A percentile compares a stretch with the other conserved stretches of the same genome.
These are phyloP conservation scores for Antechinus stuartii DNA, from an alignment of 2,113 vertebrate species.

Conservation along the genomic window DNA sequence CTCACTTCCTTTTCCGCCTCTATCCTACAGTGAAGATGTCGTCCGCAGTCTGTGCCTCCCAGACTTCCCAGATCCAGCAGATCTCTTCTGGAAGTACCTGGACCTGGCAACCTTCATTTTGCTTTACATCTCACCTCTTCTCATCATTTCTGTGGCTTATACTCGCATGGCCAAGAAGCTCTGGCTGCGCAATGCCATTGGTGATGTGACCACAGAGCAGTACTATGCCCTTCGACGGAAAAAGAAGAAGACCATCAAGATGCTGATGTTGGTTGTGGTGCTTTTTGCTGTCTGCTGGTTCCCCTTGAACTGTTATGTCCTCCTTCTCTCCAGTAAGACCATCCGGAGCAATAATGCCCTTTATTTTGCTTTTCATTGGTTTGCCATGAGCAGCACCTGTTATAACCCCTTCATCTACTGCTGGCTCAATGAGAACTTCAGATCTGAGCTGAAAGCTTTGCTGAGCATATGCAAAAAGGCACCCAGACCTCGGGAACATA, in stretches of 20 bases:
- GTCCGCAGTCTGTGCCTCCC: conserved; percentile 93
- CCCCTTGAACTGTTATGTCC: conserved; percentile 95
- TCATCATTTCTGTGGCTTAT: conserved; percentile 93
- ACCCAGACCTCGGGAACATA: conserved; percentile 59
- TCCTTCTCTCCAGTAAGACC: conserved; percentile 93
- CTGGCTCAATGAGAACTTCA: conserved; percentile 95
- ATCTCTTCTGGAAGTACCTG: conserved; percentile 95
- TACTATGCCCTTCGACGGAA: conserved; percentile 89
- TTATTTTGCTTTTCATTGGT: conserved; percentile 96
- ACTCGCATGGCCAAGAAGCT: conserved; percentile 91
- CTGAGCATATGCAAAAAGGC: conserved; percentile 87
- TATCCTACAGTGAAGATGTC: conserved; percentile 85
- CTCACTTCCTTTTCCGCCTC: neutral
- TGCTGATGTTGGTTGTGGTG: conserved; percentile 93
- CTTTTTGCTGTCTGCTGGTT: conserved; percentile 97
- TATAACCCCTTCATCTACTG: conserved; percentile 99
- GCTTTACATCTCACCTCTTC: conserved; percentile 93
- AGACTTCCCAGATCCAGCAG: conserved; percentile 94
- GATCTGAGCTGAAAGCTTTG: conserved; percentile 90
- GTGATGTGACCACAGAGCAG: conserved; percentile 92
- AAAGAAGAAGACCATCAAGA: conserved; percentile 93
- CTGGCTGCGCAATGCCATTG: conserved; percentile 92
- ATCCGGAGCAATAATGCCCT: conserved; percentile 91
- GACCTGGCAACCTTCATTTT: conserved; percentile 93
- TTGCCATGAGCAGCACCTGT: conserved; percentile 97